phyloP scores from a whole-genome alignment of 2,888 invertebrate species.

The Acrobasis consociella region DNA sequence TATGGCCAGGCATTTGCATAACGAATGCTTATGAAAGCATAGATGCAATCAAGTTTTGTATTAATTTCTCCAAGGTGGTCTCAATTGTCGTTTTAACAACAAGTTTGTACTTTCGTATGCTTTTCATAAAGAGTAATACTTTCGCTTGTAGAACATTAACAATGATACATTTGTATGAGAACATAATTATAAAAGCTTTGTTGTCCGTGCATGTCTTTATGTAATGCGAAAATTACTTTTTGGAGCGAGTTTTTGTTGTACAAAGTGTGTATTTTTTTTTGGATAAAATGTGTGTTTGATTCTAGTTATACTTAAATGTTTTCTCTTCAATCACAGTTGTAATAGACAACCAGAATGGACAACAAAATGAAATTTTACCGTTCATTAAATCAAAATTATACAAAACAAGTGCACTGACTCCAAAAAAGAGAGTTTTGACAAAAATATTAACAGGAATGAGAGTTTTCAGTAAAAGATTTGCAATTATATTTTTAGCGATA shows the following conservation, averaged over 20 bases:
- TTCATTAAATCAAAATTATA: too few species aligned
- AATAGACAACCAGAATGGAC: too few species aligned
- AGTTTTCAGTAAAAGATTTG: too few species aligned
- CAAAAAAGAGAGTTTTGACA: too few species aligned
- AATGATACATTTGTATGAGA: slow-evolving; percentile 4
- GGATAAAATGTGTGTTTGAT: too few species aligned
- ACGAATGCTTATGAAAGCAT: background rate
- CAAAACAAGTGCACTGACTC: too few species aligned
- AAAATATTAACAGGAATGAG: too few species aligned
- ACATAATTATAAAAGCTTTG: background rate
- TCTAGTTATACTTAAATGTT: too few species aligned
- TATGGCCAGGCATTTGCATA: background rate
- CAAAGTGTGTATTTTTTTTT: background rate
- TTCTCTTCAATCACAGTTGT: too few species aligned
- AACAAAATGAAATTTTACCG: too few species aligned
- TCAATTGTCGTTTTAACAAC: slow-evolving; percentile 4
- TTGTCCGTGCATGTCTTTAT: background rate
- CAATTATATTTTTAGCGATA: too few species aligned
- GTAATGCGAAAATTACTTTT: background rate
- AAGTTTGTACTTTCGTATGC: background rate
- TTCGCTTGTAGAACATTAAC: slow-evolving; percentile 9
- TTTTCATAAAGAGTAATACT: slow-evolving; percentile 8
- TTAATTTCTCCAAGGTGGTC: slow-evolving; percentile 9
- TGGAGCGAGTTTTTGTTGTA: background rate
- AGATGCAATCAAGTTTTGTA: slow-evolving; percentile 13